Percentiles rank a stretch among this genome's conserved stretches.
phyloP scores from a whole-genome alignment of 2,113 vertebrate genomes.

The Jaculus jaculus region DNA sequence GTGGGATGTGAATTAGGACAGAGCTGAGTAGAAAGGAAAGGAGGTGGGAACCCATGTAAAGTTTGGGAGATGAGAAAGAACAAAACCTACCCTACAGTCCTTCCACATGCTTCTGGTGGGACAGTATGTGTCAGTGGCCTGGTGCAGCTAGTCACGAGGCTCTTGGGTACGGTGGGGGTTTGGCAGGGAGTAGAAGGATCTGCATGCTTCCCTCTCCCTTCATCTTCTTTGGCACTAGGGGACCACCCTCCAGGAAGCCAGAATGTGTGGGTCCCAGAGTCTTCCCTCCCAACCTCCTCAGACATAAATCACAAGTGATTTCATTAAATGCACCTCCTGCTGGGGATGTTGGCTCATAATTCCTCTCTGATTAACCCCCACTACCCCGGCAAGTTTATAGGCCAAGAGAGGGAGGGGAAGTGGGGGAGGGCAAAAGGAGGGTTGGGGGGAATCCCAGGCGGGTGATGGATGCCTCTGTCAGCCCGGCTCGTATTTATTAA shows the following conservation, averaged over 20 bases:
- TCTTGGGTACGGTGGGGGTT: neutral
- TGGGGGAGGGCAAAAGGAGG: constrained; percentile 56
- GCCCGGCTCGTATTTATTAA: constrained; percentile 83
- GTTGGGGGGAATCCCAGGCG: constrained; percentile 70
- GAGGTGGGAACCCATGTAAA: neutral
- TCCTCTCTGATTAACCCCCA: constrained; percentile 84
- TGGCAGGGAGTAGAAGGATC: neutral
- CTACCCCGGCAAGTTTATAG: constrained; percentile 83
- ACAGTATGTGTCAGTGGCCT: neutral
- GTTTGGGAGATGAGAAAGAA: neutral
- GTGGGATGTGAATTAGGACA: neutral
- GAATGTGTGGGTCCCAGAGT: constrained; percentile 64
- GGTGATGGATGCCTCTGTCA: constrained; percentile 84
- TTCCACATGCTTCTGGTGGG: neutral
- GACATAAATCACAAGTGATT: constrained; percentile 81
- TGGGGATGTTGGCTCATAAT: constrained; percentile 83
- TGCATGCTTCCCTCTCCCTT: neutral
- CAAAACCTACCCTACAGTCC: neutral
- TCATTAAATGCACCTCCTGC: constrained; percentile 83
- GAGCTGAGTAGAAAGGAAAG: neutral
- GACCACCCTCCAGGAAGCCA: constrained; percentile 36
- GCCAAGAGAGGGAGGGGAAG: constrained; percentile 67
- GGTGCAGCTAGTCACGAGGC: neutral
- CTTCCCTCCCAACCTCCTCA: constrained; percentile 60
- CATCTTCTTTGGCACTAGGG: constrained; percentile 23